phyloP scores from a whole-genome alignment of 2,113 vertebrate species.

The Pseudopipra pipra region DNA sequence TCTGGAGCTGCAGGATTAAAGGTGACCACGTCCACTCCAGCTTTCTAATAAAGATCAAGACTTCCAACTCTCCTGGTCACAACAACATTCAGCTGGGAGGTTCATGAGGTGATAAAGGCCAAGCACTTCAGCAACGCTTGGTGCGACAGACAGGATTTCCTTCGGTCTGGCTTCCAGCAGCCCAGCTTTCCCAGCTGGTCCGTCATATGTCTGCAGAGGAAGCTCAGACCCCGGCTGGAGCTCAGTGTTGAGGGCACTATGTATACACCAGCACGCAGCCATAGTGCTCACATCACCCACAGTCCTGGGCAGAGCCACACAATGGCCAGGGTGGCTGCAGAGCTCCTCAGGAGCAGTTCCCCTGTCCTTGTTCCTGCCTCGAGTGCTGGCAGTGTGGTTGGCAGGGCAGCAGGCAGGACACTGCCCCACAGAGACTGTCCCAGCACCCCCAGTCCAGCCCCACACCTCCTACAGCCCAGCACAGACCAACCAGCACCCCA shows the following conservation, averaged over 20 bases:
- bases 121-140: neutral
- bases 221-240: neutral
- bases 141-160: neutral
- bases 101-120: neutral
- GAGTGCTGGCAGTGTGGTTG: rapidly evolving
- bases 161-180: neutral
- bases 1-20: neutral
- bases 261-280: neutral
- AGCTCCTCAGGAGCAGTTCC: neutral
- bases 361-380: rapidly evolving
- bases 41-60: neutral
- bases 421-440: neutral
- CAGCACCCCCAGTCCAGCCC: neutral
- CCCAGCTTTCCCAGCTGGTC: neutral
- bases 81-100: rapidly evolving
- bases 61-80: neutral
- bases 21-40: neutral
- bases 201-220: neutral
- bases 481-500: neutral
- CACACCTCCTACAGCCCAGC: neutral
- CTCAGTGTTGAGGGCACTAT: rapidly evolving
- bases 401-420: neutral
- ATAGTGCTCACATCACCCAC: neutral
- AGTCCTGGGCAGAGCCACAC: neutral
- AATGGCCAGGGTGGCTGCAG: neutral